Evolutionary conservation across 2,113 vertebrate species (phyloP).

Genomic region (Motacilla tschutschensis): DNA sequence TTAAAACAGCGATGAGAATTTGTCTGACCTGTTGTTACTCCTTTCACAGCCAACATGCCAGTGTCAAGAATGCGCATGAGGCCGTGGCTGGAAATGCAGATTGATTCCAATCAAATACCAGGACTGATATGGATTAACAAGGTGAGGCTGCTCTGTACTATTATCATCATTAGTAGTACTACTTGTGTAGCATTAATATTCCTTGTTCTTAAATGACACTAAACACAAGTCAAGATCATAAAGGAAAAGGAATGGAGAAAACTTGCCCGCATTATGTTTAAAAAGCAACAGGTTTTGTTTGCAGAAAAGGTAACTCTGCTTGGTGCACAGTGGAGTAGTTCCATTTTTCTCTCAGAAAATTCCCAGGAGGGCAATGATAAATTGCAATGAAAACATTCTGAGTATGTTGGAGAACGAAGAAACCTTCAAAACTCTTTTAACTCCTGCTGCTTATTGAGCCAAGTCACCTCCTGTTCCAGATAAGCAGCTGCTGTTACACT

Average conservation of each 20-base stretch:
- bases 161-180: not conserved
- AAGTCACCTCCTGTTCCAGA: not conserved
- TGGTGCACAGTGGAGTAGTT: not conserved
- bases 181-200: not conserved
- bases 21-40: not conserved
- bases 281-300: not conserved
- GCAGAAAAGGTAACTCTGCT: not conserved
- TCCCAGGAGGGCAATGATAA: not conserved
- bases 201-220: not conserved
- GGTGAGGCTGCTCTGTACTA: constrained; percentile 63
- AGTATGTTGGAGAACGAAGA: not conserved
- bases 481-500: not conserved
- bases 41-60: constrained; percentile 80
- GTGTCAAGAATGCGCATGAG: constrained; percentile 93
- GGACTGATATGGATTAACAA: constrained; percentile 92
- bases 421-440: not conserved
- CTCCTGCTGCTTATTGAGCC: not conserved
- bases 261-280: not conserved
- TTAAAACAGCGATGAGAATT: fast-evolving
- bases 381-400: not conserved
- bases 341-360: not conserved
- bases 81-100: constrained; percentile 91
- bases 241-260: not conserved
- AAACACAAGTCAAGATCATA: not conserved
- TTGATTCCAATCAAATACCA: constrained; percentile 81